Evolutionary conservation across 2,888 invertebrate species (phyloP).

Genomic region (Diadegma fenestrale): DNA sequence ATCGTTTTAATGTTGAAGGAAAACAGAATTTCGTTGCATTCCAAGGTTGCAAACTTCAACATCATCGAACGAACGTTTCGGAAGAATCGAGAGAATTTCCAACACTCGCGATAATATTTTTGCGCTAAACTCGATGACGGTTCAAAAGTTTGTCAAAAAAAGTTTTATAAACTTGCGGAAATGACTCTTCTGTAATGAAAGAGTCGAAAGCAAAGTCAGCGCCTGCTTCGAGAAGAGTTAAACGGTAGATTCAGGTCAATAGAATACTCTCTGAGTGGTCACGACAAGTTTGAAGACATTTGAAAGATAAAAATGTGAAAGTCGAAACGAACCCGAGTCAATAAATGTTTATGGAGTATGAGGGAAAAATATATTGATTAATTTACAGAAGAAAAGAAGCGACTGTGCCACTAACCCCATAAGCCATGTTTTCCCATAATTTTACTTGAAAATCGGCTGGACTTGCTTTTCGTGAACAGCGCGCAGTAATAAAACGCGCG

Average conservation of each 20-base stretch:
- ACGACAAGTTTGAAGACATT: neutral
- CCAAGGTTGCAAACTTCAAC: no score
- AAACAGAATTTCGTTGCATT: no score
- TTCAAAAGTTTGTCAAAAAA: neutral
- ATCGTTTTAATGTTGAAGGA: no score
- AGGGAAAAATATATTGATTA: conserved; percentile 6
- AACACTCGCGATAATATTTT: neutral
- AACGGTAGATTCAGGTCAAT: neutral
- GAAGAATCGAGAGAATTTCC: neutral
- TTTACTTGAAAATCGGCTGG: neutral
- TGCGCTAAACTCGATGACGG: neutral
- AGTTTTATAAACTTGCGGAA: neutral
- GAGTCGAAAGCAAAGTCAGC: neutral
- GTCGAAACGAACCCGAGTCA: neutral
- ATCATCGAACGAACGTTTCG: no score
- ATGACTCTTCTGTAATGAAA: neutral
- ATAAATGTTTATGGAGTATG: neutral
- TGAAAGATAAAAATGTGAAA: conserved; percentile 10
- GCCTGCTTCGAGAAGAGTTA: neutral
- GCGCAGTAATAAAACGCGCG: neutral
- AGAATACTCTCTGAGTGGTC: conserved; percentile 3
- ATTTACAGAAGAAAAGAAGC: conserved; percentile 2
- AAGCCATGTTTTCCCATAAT: neutral
- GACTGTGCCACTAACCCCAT: neutral
- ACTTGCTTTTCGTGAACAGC: neutral